Evolutionary conservation across 2,888 invertebrate genomes (phyloP).

Genomic region (Eueremaeus valkanovi): DNA sequence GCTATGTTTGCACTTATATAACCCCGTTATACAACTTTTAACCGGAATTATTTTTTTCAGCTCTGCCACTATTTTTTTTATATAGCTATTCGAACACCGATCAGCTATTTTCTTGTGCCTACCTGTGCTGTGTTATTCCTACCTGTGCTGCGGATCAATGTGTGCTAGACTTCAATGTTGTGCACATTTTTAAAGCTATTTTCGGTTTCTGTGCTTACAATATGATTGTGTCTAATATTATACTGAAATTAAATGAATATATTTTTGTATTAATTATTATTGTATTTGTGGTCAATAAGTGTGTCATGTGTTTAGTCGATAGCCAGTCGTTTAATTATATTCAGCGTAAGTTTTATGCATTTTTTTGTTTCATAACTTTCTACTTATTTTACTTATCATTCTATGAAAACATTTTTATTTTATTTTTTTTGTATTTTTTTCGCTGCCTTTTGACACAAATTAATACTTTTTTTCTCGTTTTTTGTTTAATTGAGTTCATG

Average conservation of each 20-base stretch:
- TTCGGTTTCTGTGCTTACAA: no score
- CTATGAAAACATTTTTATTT: neutral
- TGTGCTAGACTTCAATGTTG: no score
- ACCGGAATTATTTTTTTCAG: neutral
- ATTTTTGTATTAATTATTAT: neutral
- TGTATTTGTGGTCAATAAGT: neutral
- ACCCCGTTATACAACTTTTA: constrained; percentile 18
- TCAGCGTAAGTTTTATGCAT: neutral
- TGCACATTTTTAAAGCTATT: no score
- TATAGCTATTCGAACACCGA: neutral
- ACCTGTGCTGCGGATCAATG: no score
- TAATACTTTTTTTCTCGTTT: no score
- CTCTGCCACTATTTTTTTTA: neutral
- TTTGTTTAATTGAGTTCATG: no score
- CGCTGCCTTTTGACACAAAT: no score
- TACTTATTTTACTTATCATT: neutral
- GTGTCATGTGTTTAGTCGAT: neutral
- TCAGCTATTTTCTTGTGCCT: neutral
- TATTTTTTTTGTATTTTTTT: neutral
- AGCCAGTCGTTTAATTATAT: neutral
- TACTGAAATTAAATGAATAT: neutral
- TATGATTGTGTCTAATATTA: neutral
- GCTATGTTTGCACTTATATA: constrained; percentile 4
- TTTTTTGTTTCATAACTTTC: neutral
- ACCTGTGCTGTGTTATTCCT: neutral